A percentile compares a stretch with the other conserved stretches of the same genome.
phyloP scores from a whole-genome alignment of 1,140 invertebrate species.

The Marisa cornuarietis region DNA sequence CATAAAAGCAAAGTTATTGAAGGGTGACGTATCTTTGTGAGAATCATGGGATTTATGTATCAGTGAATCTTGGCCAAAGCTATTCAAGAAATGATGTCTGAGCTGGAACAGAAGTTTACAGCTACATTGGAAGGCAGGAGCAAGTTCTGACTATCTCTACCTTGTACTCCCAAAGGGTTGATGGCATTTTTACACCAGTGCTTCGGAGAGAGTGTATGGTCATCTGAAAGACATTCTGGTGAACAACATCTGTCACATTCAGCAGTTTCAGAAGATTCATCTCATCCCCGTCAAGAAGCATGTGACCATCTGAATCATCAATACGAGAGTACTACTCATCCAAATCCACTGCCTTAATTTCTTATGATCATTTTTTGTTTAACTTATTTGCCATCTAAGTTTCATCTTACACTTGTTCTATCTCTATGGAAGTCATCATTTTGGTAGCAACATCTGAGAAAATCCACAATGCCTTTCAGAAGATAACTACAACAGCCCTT shows the following conservation, averaged over 20 bases:
- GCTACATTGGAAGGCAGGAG: background rate
- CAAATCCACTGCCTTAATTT: background rate
- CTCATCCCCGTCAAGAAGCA: conserved; percentile 45
- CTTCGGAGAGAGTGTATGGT: conserved; percentile 38
- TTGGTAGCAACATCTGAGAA: no score
- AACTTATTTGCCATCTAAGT: no score
- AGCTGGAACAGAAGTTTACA: background rate
- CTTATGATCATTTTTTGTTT: no score
- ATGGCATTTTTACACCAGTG: conserved; percentile 48
- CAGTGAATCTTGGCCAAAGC: no score
- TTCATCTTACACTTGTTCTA: no score
- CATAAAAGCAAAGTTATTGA: no score
- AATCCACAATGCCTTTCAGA: no score
- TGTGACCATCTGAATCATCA: conserved; percentile 46
- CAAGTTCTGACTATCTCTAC: conserved; percentile 25
- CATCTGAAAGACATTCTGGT: conserved; percentile 44
- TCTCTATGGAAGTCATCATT: no score
- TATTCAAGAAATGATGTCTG: background rate
- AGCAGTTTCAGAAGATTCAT: conserved; percentile 37
- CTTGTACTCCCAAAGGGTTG: conserved; percentile 60
- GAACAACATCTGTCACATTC: conserved; percentile 45
- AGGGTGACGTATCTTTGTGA: no score
- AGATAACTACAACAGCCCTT: no score
- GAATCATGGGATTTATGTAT: no score
- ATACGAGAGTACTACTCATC: background rate